These are phyloP conservation scores for Crocidura indochinensis DNA, from an alignment of 2,797 vertebrate species.

Conservation along the genomic window DNA sequence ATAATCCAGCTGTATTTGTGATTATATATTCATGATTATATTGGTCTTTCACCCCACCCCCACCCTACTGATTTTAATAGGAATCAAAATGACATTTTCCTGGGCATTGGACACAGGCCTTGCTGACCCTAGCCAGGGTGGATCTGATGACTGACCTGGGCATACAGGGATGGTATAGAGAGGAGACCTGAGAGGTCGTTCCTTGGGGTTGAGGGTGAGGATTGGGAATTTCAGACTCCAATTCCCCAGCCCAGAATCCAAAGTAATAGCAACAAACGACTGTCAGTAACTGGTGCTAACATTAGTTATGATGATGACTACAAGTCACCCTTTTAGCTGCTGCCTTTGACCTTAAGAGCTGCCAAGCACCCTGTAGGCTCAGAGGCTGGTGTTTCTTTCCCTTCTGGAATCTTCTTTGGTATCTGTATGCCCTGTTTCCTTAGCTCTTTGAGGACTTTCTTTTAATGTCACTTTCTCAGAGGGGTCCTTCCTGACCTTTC, in stretches of 20 bases:
- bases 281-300: background rate
- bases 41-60: rapidly evolving
- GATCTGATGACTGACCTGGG: rapidly evolving
- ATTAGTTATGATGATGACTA: rapidly evolving
- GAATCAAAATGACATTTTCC: background rate
- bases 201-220: too few relatives aligned
- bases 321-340: background rate
- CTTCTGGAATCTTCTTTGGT: rapidly evolving
- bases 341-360: rapidly evolving
- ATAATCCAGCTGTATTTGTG: background rate
- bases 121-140: background rate
- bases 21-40: background rate
- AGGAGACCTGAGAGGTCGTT: background rate
- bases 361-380: background rate
- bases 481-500: background rate
- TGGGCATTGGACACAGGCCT: background rate
- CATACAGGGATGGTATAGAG: too few relatives aligned
- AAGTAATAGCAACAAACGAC: background rate
- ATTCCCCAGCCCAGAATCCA: background rate
- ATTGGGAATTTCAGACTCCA: background rate
- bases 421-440: rapidly evolving
- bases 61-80: background rate
- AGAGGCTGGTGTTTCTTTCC: rapidly evolving
- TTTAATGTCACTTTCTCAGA: too few relatives aligned
- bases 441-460: background rate